These are phyloP conservation scores for Trichogramma pretiosum DNA, from an alignment of 1,140 invertebrate genomes.

Conservation along the genomic window DNA sequence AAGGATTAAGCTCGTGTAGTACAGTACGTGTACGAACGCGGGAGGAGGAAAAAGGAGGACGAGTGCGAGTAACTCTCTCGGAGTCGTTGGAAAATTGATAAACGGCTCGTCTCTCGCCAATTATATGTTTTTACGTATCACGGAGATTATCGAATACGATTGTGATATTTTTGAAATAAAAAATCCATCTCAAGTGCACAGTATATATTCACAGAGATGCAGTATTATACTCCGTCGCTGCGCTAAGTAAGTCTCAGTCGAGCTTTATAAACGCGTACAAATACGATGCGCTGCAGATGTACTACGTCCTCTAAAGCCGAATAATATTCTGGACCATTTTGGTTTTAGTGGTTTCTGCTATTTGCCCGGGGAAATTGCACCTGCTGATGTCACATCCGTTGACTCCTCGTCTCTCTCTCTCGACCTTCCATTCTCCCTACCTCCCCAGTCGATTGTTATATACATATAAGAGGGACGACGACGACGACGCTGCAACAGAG, in stretches of 20 bases:
- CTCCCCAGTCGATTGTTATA: too few species aligned
- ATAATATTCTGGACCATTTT: slow-evolving; percentile 41
- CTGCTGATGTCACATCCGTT: slow-evolving; percentile 42
- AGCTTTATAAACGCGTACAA: background rate
- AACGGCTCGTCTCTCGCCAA: background rate
- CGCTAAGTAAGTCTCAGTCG: slow-evolving; percentile 33
- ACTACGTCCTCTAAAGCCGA: slow-evolving; percentile 1
- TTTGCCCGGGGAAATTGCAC: slow-evolving; percentile 41
- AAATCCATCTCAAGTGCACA: slow-evolving; percentile 6
- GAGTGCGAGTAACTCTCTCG: background rate
- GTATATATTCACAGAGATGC: slow-evolving; percentile 24
- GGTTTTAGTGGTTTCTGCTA: slow-evolving; percentile 41
- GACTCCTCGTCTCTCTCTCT: too few species aligned
- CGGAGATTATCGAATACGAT: slow-evolving; percentile 15
- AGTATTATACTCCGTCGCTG: too few species aligned
- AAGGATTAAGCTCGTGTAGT: too few species aligned
- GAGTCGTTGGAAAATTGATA: background rate
- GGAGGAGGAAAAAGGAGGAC: background rate
- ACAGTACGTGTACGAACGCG: too few species aligned
- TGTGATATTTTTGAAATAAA: slow-evolving; percentile 17
- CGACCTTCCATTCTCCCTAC: too few species aligned
- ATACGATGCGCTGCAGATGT: background rate
- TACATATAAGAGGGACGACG: too few species aligned
- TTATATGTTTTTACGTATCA: too few species aligned
- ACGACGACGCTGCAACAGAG: too few species aligned